Evolutionary conservation across 2,888 invertebrate species (phyloP).

Genomic region (Cordylochernes scorpioides): DNA sequence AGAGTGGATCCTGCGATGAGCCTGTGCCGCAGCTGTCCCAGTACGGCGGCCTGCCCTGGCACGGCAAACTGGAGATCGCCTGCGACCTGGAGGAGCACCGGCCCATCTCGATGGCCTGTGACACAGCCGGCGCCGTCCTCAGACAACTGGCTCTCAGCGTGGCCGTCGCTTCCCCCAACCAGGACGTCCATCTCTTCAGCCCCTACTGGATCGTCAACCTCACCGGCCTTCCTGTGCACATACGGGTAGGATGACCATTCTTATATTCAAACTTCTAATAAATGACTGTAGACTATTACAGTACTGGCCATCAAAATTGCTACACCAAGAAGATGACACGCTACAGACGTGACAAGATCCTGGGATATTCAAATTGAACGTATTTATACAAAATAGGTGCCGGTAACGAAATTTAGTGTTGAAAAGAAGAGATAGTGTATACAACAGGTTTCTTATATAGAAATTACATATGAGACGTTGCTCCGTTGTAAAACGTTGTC

Average conservation of each 20-base stretch:
- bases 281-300: no score
- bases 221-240: constrained; percentile 70
- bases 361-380: no score
- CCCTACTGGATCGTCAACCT: constrained; percentile 89
- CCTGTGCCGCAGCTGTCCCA: constrained; percentile 26
- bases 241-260: constrained; percentile 32
- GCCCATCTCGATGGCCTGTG: constrained; percentile 34
- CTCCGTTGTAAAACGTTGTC: no score
- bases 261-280: no score
- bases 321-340: no score
- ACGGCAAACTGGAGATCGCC: constrained; percentile 37
- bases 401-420: no score
- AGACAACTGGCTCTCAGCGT: constrained; percentile 40
- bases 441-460: no score
- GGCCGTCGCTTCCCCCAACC: constrained; percentile 33
- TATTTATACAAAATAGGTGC: no score
- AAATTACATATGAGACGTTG: no score
- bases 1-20: neutral
- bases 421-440: no score
- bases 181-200: constrained; percentile 42
- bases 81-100: constrained; percentile 33
- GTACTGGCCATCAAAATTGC: no score
- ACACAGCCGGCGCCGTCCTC: constrained; percentile 30
- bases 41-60: constrained; percentile 41
- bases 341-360: no score